Base-by-base conservation (phyloP, 2,888 invertebrate genomes). In the Periphyllus acericola region DNA sequence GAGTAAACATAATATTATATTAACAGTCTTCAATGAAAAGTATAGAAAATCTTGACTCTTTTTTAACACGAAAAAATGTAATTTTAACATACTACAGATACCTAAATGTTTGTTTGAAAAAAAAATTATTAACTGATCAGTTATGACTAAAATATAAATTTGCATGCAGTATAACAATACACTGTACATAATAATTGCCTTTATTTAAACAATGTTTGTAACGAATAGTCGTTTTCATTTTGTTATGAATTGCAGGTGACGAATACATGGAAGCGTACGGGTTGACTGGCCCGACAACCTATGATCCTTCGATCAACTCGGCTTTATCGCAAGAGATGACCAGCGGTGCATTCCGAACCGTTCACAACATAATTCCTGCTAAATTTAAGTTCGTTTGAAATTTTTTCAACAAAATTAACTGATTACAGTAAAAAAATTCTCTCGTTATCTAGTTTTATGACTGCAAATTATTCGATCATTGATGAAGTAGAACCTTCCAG, bases 291-390 rank as follows among this genome's bases (percentile, higher is more conserved):
- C 68, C 19, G 34, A 80, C 86, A 0, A 21, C 0, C 17, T 86
- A 86, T 5, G 86, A 86, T 36, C 79, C 86, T 72, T 72, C 79
- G 17, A 29, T 86, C 14, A 79, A 71, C 40, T 80, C 86, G 8
- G 86, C 86, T 17, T 21, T 79, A 32, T n/a, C 86, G 1, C 86
- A 86, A 79, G 86, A 86, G 36, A 79, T 86, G 86, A 79, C 86
- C 29, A 86, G 86, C n/a, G 86, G 86, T 55, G 86, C 86, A 0
- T 79, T 86, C 52, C 71, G 86, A 55, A 79, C 71, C 0, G 71
- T 86, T 17, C 86, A 86, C 79, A 86, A 79, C n/a, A 86, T 86
- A 71, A 86, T 86, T 29, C 86, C 86, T 5, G 86, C 79, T 3
- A 86, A 86, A 72, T 86, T 86, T 36, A 86, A 80, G 86, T 86